Percentiles rank a stretch among this genome's conserved stretches.
Conservation (phyloP, 2,888 invertebrate genomes). For the Lagria hirta region DNA sequence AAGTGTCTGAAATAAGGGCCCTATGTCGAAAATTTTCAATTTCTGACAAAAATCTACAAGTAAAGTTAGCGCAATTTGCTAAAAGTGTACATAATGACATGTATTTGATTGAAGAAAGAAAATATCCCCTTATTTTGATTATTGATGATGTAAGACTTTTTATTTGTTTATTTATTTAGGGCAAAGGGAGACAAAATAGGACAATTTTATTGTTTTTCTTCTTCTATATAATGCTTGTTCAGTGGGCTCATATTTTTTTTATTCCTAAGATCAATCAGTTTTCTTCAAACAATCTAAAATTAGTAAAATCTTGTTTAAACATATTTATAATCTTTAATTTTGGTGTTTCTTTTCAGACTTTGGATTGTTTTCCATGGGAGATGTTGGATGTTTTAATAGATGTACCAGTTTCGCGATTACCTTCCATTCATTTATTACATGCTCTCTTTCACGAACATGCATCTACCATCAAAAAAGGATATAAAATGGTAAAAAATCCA, state of each 20-base stretch:
- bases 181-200: too few relatives aligned
- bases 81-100: conserved; percentile 53
- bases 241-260: too few relatives aligned
- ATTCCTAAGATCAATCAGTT: too few relatives aligned
- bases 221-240: too few relatives aligned
- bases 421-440: conserved; percentile 70
- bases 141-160: conserved; percentile 64
- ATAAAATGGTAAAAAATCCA: conserved; percentile 55
- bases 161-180: background rate
- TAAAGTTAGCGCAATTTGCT: conserved; percentile 51
- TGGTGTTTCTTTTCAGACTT: conserved; percentile 55
- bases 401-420: conserved; percentile 74
- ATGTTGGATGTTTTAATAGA: conserved; percentile 64
- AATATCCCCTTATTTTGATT: conserved; percentile 66
- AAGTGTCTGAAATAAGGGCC: conserved; percentile 50
- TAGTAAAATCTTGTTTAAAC: background rate
- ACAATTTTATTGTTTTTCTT: too few relatives aligned
- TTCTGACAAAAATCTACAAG: conserved; percentile 52
- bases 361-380: conserved; percentile 82
- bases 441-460: conserved; percentile 65
- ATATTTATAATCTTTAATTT: background rate
- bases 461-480: conserved; percentile 59
- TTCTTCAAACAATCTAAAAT: background rate
- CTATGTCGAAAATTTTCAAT: conserved; percentile 50
- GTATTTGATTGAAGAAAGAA: conserved; percentile 53